A percentile compares a stretch with the other conserved stretches of the same genome.
Conservation (phyloP, 2,888 invertebrate species). For the Tipula vernalis region DNA sequence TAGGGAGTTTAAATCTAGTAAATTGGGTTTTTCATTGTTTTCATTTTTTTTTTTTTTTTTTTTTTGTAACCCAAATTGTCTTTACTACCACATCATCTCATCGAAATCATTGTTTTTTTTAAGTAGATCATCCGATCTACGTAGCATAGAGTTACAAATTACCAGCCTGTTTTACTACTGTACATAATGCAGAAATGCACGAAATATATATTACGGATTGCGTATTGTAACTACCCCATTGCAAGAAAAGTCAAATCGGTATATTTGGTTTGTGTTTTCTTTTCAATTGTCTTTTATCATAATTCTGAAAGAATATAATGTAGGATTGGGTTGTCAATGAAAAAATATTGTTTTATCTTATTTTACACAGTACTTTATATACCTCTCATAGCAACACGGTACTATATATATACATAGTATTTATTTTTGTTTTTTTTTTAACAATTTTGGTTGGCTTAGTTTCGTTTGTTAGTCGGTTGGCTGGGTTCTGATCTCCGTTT, state of each 20-base stretch:
- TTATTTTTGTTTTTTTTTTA: background rate
- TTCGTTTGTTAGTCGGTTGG: slow-evolving; percentile 7
- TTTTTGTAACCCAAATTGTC: background rate
- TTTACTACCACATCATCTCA: background rate
- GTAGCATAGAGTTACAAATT: background rate
- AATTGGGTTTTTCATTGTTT: background rate
- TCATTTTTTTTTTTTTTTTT: background rate
- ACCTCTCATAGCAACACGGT: background rate
- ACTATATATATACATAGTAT: background rate
- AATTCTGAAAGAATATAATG: background rate
- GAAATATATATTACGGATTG: background rate
- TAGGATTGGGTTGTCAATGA: background rate
- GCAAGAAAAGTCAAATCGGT: background rate
- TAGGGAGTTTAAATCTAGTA: background rate
- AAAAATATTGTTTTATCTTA: background rate
- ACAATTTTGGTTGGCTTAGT: background rate
- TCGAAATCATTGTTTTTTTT: background rate
- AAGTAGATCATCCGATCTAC: background rate
- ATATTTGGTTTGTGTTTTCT: background rate
- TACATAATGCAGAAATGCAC: background rate
- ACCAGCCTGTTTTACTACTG: background rate
- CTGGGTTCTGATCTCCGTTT: background rate
- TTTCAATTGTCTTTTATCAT: background rate
- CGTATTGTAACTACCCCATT: background rate
- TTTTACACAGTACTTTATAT: background rate